These are phyloP conservation scores for Philaethria dido DNA, from an alignment of 2,888 invertebrate genomes.

Conservation along the genomic window DNA sequence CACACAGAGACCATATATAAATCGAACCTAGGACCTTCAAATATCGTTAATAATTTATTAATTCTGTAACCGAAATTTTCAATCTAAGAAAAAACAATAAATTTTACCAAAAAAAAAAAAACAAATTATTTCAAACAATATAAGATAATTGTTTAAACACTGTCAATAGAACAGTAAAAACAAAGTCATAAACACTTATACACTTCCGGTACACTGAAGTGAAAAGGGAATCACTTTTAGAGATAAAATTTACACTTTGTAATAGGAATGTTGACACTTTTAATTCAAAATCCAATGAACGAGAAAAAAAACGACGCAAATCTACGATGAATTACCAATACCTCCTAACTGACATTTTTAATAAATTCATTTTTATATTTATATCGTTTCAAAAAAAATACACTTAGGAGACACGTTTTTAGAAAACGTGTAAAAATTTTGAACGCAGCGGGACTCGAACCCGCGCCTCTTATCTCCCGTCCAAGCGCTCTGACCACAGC, in stretches of 20 bases:
- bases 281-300: background rate
- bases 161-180: conserved; percentile 8
- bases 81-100: too few relatives aligned
- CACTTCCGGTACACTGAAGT: background rate
- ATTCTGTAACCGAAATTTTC: background rate
- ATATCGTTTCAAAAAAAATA: too few relatives aligned
- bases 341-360: too few relatives aligned
- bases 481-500: too few relatives aligned
- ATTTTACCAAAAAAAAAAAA: background rate
- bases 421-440: too few relatives aligned
- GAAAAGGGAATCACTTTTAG: background rate
- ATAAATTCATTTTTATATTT: too few relatives aligned
- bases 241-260: background rate
- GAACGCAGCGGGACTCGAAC: too few relatives aligned
- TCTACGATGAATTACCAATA: too few relatives aligned
- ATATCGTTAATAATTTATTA: background rate
- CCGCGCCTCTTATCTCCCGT: too few relatives aligned
- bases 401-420: too few relatives aligned
- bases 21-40: too few relatives aligned
- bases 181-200: background rate
- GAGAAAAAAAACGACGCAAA: background rate
- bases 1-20: too few relatives aligned
- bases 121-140: background rate
- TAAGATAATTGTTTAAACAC: background rate
- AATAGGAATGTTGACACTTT: background rate